Conservation (phyloP, 2,113 vertebrate species). For the Eupsittula cactorum region DNA sequence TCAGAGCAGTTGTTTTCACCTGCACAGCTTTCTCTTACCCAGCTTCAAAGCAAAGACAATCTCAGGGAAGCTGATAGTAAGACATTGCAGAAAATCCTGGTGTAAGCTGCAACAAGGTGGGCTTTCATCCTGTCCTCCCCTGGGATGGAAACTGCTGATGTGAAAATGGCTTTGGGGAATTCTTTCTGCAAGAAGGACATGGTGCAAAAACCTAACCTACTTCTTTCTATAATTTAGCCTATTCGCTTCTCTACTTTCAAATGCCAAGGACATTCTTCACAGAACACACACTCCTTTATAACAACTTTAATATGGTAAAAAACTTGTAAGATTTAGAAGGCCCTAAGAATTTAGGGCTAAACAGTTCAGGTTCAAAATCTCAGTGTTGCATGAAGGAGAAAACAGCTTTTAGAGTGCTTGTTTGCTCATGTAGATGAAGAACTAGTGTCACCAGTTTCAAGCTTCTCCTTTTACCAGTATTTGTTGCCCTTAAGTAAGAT, state of each 20-base stretch:
- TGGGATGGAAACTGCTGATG: neutral
- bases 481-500: neutral
- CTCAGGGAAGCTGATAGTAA: neutral
- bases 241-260: neutral
- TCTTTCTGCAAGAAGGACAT: neutral
- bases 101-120: neutral
- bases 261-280: neutral
- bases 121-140: neutral
- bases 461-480: neutral
- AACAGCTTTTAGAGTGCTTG: neutral
- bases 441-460: neutral
- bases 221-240: neutral
- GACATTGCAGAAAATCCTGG: neutral
- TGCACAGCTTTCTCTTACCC: neutral
- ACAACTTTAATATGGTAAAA: neutral
- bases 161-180: neutral
- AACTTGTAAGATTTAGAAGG: neutral
- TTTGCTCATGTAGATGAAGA: neutral
- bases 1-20: neutral
- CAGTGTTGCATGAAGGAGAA: neutral
- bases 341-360: neutral
- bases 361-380: neutral
- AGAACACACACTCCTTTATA: neutral
- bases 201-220: neutral
- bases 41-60: constrained; percentile 15